phyloP scores from a whole-genome alignment of 2,888 invertebrate genomes.

The Lottia scabra region DNA sequence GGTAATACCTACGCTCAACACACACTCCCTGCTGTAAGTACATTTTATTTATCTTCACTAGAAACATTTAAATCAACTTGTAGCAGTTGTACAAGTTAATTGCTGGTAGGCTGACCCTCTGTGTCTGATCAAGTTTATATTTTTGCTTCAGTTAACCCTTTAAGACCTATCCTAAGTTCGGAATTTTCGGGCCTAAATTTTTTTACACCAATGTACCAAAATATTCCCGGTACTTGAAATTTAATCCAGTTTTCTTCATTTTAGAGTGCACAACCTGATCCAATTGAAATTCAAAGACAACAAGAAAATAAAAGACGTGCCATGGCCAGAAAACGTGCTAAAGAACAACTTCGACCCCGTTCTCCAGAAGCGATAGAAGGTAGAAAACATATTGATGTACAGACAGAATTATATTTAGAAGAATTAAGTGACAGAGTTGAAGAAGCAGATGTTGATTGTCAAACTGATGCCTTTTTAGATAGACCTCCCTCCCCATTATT shows the following conservation, averaged over 20 bases:
- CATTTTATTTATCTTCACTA: neutral
- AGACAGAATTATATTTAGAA: slow-evolving; percentile 90
- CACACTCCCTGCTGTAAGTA: slow-evolving; percentile 67
- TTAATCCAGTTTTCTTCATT: slow-evolving; percentile 47
- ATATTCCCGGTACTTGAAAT: too few relatives aligned
- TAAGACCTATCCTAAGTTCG: too few relatives aligned
- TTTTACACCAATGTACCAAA: too few relatives aligned
- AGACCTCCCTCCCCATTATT: slow-evolving; percentile 84
- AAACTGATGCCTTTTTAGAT: slow-evolving; percentile 89
- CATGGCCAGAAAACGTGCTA: slow-evolving; percentile 79
- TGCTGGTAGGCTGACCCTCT: too few relatives aligned
- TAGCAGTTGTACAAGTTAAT: too few relatives aligned
- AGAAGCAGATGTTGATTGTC: slow-evolving; percentile 83
- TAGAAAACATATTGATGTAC: slow-evolving; percentile 86
- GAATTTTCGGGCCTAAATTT: too few relatives aligned
- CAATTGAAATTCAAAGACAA: slow-evolving; percentile 70
- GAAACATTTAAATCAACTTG: too few relatives aligned
- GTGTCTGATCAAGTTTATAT: too few relatives aligned
- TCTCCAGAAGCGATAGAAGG: slow-evolving; percentile 86
- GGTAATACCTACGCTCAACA: slow-evolving; percentile 82
- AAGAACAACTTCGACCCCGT: slow-evolving; percentile 75
- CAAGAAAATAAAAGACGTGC: slow-evolving; percentile 80
- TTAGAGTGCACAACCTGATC: slow-evolving; percentile 74
- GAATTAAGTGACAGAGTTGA: slow-evolving; percentile 75
- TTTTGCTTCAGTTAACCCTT: too few relatives aligned